Conservation (phyloP, 2,113 vertebrate genomes). For the Platanista minor region DNA sequence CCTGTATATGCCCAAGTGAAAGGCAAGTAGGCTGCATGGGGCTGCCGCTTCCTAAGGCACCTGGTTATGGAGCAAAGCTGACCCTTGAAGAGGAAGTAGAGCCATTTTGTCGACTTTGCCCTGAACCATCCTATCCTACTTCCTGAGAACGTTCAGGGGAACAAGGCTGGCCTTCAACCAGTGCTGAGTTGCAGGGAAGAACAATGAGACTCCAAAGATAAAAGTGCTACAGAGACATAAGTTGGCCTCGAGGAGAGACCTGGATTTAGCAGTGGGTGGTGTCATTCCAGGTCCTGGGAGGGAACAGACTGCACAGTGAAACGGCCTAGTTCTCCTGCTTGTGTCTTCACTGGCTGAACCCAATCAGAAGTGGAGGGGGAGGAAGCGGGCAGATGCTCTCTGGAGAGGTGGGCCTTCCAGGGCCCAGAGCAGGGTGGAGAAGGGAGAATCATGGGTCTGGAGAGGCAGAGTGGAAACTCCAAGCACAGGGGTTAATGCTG, state of each 20-base stretch:
- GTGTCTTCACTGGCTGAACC: background rate
- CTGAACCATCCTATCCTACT: background rate
- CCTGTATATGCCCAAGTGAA: background rate
- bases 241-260: background rate
- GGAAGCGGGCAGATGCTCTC: background rate
- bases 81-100: background rate
- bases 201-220: background rate
- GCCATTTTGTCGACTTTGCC: background rate
- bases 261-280: background rate
- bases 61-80: background rate
- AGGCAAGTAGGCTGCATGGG: background rate
- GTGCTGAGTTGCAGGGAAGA: background rate
- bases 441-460: too few species aligned
- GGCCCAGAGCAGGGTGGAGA: too few species aligned
- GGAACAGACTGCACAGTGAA: background rate
- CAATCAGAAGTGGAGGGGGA: rapidly evolving
- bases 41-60: background rate
- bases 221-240: background rate
- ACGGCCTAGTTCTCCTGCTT: too few species aligned
- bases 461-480: background rate
- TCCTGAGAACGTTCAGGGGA: background rate
- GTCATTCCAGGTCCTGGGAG: background rate
- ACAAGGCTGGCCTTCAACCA: background rate
- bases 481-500: background rate
- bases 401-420: background rate